Percentiles rank a stretch among this genome's conserved stretches.
Conservation (phyloP, 2,113 vertebrate species). For the Puma concolor region DNA sequence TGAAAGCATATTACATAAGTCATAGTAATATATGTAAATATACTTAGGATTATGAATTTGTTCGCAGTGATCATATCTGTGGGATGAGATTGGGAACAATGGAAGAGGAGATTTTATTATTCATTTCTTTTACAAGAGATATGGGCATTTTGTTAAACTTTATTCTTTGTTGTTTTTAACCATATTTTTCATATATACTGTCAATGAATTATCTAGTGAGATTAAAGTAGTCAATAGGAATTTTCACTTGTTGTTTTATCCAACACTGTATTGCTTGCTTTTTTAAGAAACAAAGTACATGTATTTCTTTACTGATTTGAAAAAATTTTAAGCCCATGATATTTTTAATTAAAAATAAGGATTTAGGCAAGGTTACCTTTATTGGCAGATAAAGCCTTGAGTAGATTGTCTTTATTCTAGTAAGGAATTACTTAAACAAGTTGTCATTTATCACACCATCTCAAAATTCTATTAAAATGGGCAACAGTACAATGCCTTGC, state of each 20-base stretch:
- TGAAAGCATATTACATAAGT: neutral
- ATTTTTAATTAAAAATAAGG: conserved; percentile 43
- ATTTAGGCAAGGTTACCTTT: conserved; percentile 51
- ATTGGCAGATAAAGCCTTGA: neutral
- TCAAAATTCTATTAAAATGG: conserved; percentile 65
- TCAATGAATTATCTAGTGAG: neutral
- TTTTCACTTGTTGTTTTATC: neutral
- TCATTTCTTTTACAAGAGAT: neutral
- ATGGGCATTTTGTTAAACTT: neutral
- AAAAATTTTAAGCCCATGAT: neutral
- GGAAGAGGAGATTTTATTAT: neutral
- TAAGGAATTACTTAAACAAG: conserved; percentile 12
- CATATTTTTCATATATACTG: neutral
- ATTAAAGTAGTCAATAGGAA: neutral
- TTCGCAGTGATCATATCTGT: neutral
- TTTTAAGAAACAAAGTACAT: neutral
- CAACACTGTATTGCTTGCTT: neutral
- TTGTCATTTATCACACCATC: conserved; percentile 54
- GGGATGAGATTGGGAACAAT: neutral
- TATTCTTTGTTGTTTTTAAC: neutral
- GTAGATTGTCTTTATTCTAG: conserved; percentile 44
- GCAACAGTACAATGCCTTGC: conserved; percentile 48
- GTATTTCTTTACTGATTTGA: neutral
- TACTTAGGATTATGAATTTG: neutral
- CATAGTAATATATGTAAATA: neutral